A percentile compares a stretch with the other conserved stretches of the same genome.
Evolutionary conservation across 2,888 invertebrate species (phyloP).

Genomic region (Drosophila prolongata): DNA sequence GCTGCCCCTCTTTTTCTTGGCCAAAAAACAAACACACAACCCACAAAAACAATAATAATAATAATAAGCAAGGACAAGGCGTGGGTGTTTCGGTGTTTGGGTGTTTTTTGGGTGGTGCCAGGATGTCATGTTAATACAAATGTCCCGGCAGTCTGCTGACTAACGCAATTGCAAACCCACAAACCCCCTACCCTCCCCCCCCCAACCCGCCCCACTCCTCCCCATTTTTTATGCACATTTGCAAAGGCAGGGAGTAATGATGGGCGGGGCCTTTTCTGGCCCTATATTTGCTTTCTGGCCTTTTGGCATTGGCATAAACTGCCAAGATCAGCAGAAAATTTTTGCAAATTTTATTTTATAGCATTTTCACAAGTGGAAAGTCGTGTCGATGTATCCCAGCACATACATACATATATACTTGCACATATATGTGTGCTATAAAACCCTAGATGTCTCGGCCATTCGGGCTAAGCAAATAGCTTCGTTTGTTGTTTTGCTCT

Average conservation of each 20-base stretch:
- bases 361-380: constrained; percentile 78
- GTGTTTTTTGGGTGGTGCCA: not conserved
- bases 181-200: constrained; percentile 36
- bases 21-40: constrained; percentile 35
- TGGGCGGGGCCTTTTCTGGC: constrained; percentile 14
- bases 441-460: constrained; percentile 32
- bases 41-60: constrained; percentile 73
- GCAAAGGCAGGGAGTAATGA: constrained; percentile 1
- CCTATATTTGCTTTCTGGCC: constrained; percentile 70
- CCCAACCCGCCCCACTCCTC: not conserved
- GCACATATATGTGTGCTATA: not conserved
- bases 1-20: not conserved
- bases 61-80: constrained; percentile 59
- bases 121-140: constrained; percentile 78
- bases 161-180: constrained; percentile 74
- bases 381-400: constrained; percentile 60
- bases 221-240: constrained; percentile 63
- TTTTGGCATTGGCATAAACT: constrained; percentile 59
- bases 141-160: constrained; percentile 72
- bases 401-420: not conserved
- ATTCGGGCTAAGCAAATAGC: constrained; percentile 77
- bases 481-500: constrained; percentile 79
- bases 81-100: constrained; percentile 13
- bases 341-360: constrained; percentile 80
- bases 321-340: constrained; percentile 81